A percentile compares a stretch with the other conserved stretches of the same genome.
These are phyloP conservation scores for Drosophila anceps DNA, from an alignment of 2,888 invertebrate genomes.

Conservation along the genomic window DNA sequence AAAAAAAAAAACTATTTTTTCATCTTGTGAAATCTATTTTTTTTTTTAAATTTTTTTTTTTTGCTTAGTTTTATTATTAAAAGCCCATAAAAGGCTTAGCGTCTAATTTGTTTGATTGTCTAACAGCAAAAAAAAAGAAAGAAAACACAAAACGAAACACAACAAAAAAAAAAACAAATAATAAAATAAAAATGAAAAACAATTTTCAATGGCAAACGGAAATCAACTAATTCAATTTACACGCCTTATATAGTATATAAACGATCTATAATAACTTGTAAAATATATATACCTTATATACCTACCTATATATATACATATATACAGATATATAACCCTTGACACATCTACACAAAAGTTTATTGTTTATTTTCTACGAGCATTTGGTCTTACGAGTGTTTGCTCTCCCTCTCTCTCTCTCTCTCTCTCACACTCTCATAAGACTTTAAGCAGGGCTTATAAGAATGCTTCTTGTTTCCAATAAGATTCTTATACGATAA, in stretches of 20 bases:
- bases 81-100: conserved; percentile 72
- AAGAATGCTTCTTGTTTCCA: not conserved
- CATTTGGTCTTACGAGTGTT: not conserved
- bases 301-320: not conserved
- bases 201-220: conserved; percentile 74
- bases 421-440: too few species aligned
- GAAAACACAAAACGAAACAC: conserved; percentile 44
- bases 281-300: conserved; percentile 1
- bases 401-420: too few species aligned
- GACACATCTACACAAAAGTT: conserved; percentile 1
- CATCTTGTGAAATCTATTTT: conserved; percentile 25
- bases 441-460: not conserved
- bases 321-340: conserved; percentile 10
- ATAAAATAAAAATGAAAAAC: conserved; percentile 53
- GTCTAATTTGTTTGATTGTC: conserved; percentile 78
- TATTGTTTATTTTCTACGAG: not conserved
- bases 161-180: conserved; percentile 24
- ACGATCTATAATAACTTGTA: conserved; percentile 24
- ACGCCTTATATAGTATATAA: conserved; percentile 17
- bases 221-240: conserved; percentile 61
- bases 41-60: conserved; percentile 39
- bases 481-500: not conserved
- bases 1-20: conserved; percentile 32
- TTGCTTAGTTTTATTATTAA: conserved; percentile 69
- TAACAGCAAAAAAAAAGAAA: conserved; percentile 63